Evolutionary conservation across 92 coral and sea anemone genomes (phyloP).

Genomic region (Porites lobata): DNA sequence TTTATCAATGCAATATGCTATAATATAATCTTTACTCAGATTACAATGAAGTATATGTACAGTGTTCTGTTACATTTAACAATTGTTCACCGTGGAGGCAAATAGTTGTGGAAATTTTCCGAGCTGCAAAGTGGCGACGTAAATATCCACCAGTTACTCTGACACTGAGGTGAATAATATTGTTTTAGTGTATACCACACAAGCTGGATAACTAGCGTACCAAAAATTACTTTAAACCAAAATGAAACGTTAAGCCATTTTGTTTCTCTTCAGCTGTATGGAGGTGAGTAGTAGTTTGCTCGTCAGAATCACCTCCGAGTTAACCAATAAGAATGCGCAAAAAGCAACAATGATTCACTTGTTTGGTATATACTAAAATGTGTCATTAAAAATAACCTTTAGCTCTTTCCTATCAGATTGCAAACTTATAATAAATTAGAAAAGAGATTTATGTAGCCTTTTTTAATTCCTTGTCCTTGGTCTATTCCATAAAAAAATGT

Average conservation of each 20-base stretch:
- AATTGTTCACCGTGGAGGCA: conserved; percentile 6
- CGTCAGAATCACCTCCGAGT: neutral
- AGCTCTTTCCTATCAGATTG: conserved; percentile 2
- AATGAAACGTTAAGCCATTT: neutral
- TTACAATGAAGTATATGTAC: neutral
- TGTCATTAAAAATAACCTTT: neutral
- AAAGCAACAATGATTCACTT: neutral
- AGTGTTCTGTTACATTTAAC: conserved; percentile 1
- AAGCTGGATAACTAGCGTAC: conserved; percentile 8
- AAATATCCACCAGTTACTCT: neutral
- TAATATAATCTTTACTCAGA: conserved; percentile 3
- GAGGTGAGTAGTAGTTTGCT: conserved; percentile 3
- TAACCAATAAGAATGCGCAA: neutral
- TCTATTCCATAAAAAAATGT: conserved; percentile 8
- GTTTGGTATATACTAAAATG: conserved; percentile 3
- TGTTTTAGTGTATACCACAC: conserved; percentile 11
- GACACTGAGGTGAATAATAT: neutral
- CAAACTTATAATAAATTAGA: neutral
- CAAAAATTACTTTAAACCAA: conserved; percentile 12
- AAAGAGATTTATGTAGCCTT: conserved; percentile 17
- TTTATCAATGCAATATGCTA: neutral
- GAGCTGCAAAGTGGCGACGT: neutral
- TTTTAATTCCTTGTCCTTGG: conserved; percentile 9
- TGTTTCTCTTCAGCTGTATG: neutral
- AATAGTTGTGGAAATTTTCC: conserved; percentile 10